Base-by-base conservation (phyloP, 2,113 vertebrate species). In the Apteryx owenii region DNA sequence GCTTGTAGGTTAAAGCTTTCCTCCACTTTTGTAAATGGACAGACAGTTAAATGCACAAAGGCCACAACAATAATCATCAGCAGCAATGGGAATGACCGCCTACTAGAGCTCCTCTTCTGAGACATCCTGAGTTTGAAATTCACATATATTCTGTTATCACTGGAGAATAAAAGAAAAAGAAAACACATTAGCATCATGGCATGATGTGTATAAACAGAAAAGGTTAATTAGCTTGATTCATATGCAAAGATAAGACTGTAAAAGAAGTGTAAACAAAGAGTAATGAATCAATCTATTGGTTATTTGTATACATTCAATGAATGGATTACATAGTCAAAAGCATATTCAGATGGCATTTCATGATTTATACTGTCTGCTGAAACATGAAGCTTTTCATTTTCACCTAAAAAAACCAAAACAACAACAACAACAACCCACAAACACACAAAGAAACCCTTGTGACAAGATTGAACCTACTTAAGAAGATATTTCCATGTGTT, bases 1-100 rank as follows among this genome's bases (percentile, higher is more conserved):
- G 99, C 99, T 97, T 99, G 99, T 50, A 99, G 96, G 70, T 98
- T 99, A 94, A 99, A 99, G 93, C 99, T 99, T 92, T 99, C 99
- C 80, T 99, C 99, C 40, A 99, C 99, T 98, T 99, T 99, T 10
- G 99, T 99, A 65, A 99, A 99, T 19, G 99, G 99, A 68, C 99
- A 99, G 53, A 97, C 78, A 2, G 98, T 79, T 70, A 99, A 94
- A 98, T 99, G 99, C 79, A 98, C 17, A 9, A 98, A 88, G 11
- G 98, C 97, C 2, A 98, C 98, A 0, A 68, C 75, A 75, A 98
- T 73, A 3, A 99, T 80, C 16, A 99, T 94, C 66, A 98, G 70
- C 40, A 99, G 93, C 68, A 96, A 26, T 2, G 97, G 95, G 64
- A 98, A 93, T 0, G 81, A 86, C 8, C 89, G 88, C 21, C 95